Percentiles rank a stretch among this genome's conserved stretches.
phyloP scores from a whole-genome alignment of 1,140 invertebrate species.

The Macrobrachium rosenbergii region DNA sequence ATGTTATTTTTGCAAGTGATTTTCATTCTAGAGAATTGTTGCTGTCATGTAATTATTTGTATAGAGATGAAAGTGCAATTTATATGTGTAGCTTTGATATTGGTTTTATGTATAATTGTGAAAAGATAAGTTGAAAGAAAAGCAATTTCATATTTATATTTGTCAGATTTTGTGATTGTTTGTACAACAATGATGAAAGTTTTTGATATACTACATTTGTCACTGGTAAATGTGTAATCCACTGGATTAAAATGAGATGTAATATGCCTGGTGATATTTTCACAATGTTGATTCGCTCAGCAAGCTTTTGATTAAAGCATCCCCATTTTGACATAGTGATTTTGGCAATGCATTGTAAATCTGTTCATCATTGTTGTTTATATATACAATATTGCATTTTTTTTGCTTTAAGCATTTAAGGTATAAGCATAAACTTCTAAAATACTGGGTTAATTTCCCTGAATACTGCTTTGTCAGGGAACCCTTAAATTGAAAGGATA shows the following conservation, averaged over 20 bases:
- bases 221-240: background rate
- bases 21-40: too few species aligned
- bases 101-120: background rate
- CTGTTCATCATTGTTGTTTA: conserved; percentile 3
- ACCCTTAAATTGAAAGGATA: too few species aligned
- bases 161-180: conserved; percentile 7
- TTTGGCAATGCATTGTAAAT: conserved; percentile 16
- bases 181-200: conserved; percentile 1
- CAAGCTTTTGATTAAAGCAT: background rate
- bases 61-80: background rate
- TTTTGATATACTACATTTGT: background rate
- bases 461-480: too few species aligned
- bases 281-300: too few species aligned
- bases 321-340: conserved; percentile 6
- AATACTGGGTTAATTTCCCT: too few species aligned
- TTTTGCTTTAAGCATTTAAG: background rate
- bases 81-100: conserved; percentile 7
- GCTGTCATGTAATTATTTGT: too few species aligned
- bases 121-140: background rate
- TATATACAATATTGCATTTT: conserved; percentile 22
- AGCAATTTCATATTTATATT: too few species aligned
- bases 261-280: background rate
- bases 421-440: too few species aligned
- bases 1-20: too few species aligned
- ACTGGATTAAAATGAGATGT: background rate